These are phyloP conservation scores for Cataglyphis albicans DNA, from an alignment of 2,888 invertebrate genomes.

Conservation along the genomic window DNA sequence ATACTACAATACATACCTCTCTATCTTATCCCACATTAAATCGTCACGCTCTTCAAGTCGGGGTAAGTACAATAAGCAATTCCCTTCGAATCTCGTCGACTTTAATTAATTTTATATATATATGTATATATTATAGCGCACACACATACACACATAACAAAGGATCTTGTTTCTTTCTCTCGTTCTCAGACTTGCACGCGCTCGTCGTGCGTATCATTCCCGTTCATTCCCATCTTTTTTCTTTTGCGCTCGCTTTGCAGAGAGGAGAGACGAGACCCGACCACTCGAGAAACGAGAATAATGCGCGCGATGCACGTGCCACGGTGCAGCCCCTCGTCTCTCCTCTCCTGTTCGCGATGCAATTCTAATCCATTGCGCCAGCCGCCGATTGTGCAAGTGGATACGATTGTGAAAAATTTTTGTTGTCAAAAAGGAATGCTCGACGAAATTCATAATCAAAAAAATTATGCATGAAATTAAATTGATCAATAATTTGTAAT, in stretches of 20 bases:
- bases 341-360: slow-evolving; percentile 10
- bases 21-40: slow-evolving; percentile 26
- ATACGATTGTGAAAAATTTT: slow-evolving; percentile 34
- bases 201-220: slow-evolving; percentile 8
- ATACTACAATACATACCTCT: not conserved
- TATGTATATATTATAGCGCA: slow-evolving; percentile 54
- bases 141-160: slow-evolving; percentile 72
- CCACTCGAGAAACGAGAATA: slow-evolving; percentile 80
- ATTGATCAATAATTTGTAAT: not conserved
- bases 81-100: slow-evolving; percentile 77
- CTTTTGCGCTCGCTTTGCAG: slow-evolving; percentile 24
- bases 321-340: slow-evolving; percentile 50
- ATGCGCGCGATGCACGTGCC: slow-evolving; percentile 81
- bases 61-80: slow-evolving; percentile 73
- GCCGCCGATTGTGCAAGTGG: slow-evolving; percentile 34
- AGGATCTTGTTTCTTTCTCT: slow-evolving; percentile 62
- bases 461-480: not conserved
- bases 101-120: slow-evolving; percentile 84
- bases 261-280: slow-evolving; percentile 52
- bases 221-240: slow-evolving; percentile 12
- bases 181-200: slow-evolving; percentile 33
- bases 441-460: not conserved
- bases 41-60: slow-evolving; percentile 16
- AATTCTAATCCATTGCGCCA: slow-evolving; percentile 64
- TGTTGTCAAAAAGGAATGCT: not conserved